Evolutionary conservation across 2,888 invertebrate species (phyloP).

Genomic region (Drosophila diplacantha): DNA sequence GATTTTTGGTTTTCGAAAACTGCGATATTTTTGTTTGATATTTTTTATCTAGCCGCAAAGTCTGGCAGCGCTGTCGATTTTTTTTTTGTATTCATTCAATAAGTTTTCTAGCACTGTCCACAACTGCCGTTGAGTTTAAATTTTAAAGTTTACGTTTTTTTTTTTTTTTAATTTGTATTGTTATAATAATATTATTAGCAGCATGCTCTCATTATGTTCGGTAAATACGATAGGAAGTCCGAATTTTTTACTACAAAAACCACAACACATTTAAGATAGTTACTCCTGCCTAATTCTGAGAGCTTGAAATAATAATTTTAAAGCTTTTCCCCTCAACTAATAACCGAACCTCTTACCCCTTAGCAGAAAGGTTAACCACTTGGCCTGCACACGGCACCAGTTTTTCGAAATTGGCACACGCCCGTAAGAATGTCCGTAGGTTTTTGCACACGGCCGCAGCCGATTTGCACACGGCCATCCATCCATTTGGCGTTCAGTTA

Average conservation of each 20-base stretch:
- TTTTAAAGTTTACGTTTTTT: too few relatives aligned
- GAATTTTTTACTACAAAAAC: too few relatives aligned
- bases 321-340: slow-evolving; percentile 22
- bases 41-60: too few relatives aligned
- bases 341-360: slow-evolving; percentile 48
- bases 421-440: slow-evolving; percentile 50
- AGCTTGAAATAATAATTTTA: not conserved
- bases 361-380: slow-evolving; percentile 43
- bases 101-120: not conserved
- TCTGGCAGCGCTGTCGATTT: too few relatives aligned
- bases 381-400: slow-evolving; percentile 50
- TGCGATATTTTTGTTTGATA: too few relatives aligned
- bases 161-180: not conserved
- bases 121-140: not conserved
- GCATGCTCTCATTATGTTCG: too few relatives aligned
- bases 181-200: not conserved
- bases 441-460: slow-evolving; percentile 55
- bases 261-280: too few relatives aligned
- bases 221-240: not conserved
- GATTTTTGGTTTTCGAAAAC: too few relatives aligned
- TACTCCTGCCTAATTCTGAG: not conserved
- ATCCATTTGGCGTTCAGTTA: slow-evolving; percentile 43
- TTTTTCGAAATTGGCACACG: slow-evolving; percentile 57
- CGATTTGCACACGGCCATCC: slow-evolving; percentile 53
- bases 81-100: too few relatives aligned